phyloP scores from a whole-genome alignment of 2,888 invertebrate genomes.

The Lampropteryx suffumata region DNA sequence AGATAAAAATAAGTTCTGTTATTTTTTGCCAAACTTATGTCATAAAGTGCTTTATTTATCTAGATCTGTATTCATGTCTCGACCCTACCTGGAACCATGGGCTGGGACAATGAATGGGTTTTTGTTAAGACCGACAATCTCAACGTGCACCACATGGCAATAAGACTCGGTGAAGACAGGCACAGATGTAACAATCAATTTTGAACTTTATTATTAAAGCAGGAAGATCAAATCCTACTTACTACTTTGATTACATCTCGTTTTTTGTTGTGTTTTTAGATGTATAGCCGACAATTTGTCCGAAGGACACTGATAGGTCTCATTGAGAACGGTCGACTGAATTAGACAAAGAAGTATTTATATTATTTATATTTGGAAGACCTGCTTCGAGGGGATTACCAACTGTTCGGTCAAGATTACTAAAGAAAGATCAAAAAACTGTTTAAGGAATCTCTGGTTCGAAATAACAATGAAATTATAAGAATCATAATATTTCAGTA shows the following conservation, averaged over 20 bases:
- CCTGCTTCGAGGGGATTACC: too few species aligned
- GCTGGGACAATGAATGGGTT: slow-evolving; percentile 17
- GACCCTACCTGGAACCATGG: slow-evolving; percentile 17
- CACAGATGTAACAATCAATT: slow-evolving; percentile 3
- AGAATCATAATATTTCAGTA: too few species aligned
- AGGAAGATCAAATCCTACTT: not conserved
- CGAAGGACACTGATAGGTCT: slow-evolving; percentile 20
- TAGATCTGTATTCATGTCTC: slow-evolving; percentile 28
- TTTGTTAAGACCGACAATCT: slow-evolving; percentile 20
- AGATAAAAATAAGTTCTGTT: too few species aligned
- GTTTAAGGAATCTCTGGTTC: too few species aligned
- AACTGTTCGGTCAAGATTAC: too few species aligned
- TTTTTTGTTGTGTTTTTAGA: slow-evolving; percentile 32
- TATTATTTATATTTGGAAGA: too few species aligned
- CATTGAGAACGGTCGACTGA: not conserved
- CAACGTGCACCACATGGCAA: slow-evolving; percentile 27
- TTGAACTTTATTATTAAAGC: slow-evolving; percentile 19
- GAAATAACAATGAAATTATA: too few species aligned
- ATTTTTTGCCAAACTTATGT: too few species aligned
- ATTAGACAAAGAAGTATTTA: not conserved
- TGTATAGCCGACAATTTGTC: slow-evolving; percentile 26
- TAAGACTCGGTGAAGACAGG: slow-evolving; percentile 12
- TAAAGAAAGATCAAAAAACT: too few species aligned
- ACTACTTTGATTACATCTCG: slow-evolving; percentile 17
- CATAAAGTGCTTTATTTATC: slow-evolving; percentile 6